Evolutionary conservation across 2,797 vertebrate species (phyloP).

Genomic region (Lacerta viridis): DNA sequence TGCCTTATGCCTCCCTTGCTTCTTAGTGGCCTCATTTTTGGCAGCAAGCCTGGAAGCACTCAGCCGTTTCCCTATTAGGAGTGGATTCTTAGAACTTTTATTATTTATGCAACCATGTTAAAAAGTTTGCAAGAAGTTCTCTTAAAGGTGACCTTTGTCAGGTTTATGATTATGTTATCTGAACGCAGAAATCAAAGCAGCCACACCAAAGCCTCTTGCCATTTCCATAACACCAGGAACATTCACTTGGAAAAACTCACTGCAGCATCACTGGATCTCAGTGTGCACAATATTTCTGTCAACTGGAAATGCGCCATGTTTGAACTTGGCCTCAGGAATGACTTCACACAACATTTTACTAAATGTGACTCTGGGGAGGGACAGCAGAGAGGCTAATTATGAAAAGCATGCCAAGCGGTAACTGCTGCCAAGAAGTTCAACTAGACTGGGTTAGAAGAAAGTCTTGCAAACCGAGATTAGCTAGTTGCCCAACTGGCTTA

Average conservation of each 20-base stretch:
- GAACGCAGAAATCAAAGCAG: background rate
- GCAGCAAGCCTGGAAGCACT: too few relatives aligned
- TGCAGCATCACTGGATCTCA: background rate
- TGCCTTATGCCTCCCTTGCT: background rate
- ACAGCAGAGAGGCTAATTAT: constrained; percentile 9
- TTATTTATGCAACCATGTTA: background rate
- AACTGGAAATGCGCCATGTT: background rate
- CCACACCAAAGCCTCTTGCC: background rate
- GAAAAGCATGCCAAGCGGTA: background rate
- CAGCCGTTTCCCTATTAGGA: background rate
- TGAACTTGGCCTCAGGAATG: constrained; percentile 18
- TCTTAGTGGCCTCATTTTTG: background rate
- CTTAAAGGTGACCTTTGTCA: background rate
- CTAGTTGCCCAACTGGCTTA: constrained; percentile 5
- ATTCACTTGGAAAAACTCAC: background rate
- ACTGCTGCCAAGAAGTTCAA: constrained; percentile 31
- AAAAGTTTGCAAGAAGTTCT: background rate
- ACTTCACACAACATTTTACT: constrained; percentile 2
- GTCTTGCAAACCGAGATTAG: background rate
- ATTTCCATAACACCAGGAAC: background rate
- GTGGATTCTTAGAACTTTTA: background rate
- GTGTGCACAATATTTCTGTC: background rate
- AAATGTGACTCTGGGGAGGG: background rate
- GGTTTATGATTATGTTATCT: background rate
- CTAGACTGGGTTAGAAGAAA: background rate